A percentile compares a stretch with the other conserved stretches of the same genome.
phyloP scores from a whole-genome alignment of 2,797 vertebrate species.

The Eulemur mongoz region DNA sequence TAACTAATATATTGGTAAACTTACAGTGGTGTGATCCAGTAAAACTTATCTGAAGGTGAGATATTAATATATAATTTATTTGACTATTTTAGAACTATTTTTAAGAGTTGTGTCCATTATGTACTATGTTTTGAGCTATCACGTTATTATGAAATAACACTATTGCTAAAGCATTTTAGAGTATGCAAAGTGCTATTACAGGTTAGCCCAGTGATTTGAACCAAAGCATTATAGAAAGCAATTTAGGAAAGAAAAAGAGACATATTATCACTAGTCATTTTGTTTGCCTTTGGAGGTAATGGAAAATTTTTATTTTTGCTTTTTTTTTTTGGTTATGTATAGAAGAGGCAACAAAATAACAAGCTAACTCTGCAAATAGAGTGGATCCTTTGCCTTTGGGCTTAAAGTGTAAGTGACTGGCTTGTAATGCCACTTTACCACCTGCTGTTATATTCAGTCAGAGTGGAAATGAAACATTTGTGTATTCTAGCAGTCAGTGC shows the following conservation, averaged over 20 bases:
- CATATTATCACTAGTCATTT: background rate
- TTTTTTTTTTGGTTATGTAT: background rate
- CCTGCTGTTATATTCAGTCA: slow-evolving; percentile 55
- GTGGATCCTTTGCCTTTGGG: slow-evolving; percentile 67
- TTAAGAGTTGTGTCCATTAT: background rate
- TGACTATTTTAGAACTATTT: slow-evolving; percentile 3
- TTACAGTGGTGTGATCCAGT: background rate
- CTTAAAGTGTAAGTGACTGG: slow-evolving; percentile 60
- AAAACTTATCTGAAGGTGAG: background rate
- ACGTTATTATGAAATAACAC: slow-evolving; percentile 20
- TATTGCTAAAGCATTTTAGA: background rate
- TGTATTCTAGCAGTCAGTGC: slow-evolving; percentile 11
- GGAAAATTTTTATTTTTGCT: background rate
- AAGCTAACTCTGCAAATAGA: slow-evolving; percentile 59
- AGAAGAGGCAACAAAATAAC: slow-evolving; percentile 33
- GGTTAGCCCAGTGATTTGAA: background rate
- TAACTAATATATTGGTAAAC: background rate
- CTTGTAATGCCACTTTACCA: slow-evolving; percentile 73
- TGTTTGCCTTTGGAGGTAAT: slow-evolving; percentile 61
- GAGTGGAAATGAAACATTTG: slow-evolving; percentile 59
- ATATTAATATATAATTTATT: slow-evolving; percentile 11
- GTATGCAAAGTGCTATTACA: background rate
- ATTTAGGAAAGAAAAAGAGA: background rate
- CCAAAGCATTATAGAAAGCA: background rate
- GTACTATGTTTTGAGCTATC: background rate